phyloP scores from a whole-genome alignment of 2,797 vertebrate genomes.

The Pterois miles region DNA sequence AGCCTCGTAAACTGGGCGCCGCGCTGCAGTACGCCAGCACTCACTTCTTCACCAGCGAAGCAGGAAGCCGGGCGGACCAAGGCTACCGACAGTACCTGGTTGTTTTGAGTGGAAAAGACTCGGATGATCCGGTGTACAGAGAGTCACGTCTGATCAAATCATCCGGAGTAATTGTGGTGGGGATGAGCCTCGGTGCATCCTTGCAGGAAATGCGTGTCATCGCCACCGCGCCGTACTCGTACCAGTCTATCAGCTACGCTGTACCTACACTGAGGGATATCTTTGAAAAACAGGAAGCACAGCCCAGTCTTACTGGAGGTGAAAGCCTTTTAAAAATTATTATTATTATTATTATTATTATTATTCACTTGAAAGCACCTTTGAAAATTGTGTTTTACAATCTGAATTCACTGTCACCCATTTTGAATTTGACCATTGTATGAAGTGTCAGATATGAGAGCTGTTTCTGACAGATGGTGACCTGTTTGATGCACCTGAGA shows the following conservation, averaged over 20 bases:
- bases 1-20: conserved; percentile 52
- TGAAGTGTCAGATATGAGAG: neutral
- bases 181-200: conserved; percentile 70
- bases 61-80: conserved; percentile 74
- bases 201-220: conserved; percentile 59
- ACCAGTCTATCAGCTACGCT: conserved; percentile 9
- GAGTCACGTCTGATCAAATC: conserved; percentile 70
- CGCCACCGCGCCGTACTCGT: conserved; percentile 49
- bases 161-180: conserved; percentile 77
- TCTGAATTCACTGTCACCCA: neutral
- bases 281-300: conserved; percentile 56
- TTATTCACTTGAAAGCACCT: neutral
- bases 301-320: conserved; percentile 57
- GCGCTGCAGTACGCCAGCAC: conserved; percentile 70
- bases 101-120: conserved; percentile 73
- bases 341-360: neutral
- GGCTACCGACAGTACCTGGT: conserved; percentile 78
- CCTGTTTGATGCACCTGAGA: neutral
- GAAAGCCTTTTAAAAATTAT: neutral
- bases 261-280: conserved; percentile 43
- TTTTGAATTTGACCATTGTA: neutral
- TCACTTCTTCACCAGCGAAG: conserved; percentile 65
- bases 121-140: conserved; percentile 46
- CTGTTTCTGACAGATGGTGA: neutral
- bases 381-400: neutral